phyloP scores from a whole-genome alignment of 2,797 vertebrate species.

The Chrosomus eos region DNA sequence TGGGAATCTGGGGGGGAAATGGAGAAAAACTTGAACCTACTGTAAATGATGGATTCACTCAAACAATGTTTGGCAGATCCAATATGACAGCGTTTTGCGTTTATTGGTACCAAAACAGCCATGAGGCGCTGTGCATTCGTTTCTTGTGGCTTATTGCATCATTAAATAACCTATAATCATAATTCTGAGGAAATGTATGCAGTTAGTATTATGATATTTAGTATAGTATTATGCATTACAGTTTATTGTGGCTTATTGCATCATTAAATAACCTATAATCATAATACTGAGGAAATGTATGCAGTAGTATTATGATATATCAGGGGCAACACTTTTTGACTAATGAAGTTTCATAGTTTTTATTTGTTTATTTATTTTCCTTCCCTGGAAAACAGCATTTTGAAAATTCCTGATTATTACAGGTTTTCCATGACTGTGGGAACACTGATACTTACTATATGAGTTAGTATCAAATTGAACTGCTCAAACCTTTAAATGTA shows the following conservation, averaged over 20 bases:
- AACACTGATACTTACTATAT: not conserved
- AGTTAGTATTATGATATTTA: not conserved
- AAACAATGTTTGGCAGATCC: not conserved
- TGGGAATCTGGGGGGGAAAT: conserved; percentile 12
- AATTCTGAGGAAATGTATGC: not conserved
- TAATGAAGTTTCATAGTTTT: not conserved
- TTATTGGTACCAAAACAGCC: not conserved
- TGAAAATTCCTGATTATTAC: not conserved
- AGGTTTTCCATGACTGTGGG: not conserved
- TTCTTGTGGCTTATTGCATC: not conserved
- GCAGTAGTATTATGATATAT: not conserved
- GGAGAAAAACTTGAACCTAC: not conserved
- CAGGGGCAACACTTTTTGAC: not conserved
- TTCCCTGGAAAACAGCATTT: not conserved
- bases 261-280: conserved; percentile 5
- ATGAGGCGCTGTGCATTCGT: too few relatives aligned
- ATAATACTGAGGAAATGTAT: conserved; percentile 1
- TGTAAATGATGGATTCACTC: not conserved
- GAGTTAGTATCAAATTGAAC: not conserved
- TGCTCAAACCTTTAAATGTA: not conserved
- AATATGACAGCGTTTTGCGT: not conserved
- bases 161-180: conserved; percentile 6
- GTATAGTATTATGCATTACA: too few relatives aligned
- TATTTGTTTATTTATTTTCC: not conserved
- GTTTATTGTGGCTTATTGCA: not conserved